A percentile compares a stretch with the other conserved stretches of the same genome.
These are phyloP conservation scores for Prunella fulvescens DNA, from an alignment of 2,113 vertebrate species.

Conservation along the genomic window DNA sequence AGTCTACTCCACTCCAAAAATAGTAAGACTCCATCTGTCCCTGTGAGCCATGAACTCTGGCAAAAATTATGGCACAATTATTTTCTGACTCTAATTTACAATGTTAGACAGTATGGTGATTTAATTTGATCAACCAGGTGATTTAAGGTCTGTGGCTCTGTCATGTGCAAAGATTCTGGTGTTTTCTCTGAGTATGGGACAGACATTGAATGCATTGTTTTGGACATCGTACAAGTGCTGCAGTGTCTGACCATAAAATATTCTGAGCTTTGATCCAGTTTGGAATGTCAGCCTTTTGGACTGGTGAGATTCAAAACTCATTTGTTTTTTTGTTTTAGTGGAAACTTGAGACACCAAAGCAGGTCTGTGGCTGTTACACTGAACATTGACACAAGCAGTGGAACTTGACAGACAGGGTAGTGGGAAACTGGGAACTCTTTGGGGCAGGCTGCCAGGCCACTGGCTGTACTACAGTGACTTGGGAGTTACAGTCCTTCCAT, in stretches of 20 bases:
- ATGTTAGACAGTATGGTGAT: background rate
- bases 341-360: background rate
- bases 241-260: background rate
- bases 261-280: background rate
- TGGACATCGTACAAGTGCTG: background rate
- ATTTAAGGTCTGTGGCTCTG: background rate
- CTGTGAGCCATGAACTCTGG: background rate
- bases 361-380: background rate
- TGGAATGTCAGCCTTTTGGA: background rate
- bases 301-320: background rate
- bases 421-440: background rate
- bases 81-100: background rate
- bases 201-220: background rate
- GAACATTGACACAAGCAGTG: background rate
- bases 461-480: background rate
- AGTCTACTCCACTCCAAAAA: background rate
- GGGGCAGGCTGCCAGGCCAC: background rate
- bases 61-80: background rate
- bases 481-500: background rate
- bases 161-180: background rate
- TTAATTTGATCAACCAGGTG: background rate
- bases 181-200: background rate
- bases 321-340: background rate
- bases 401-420: accelerated
- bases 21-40: background rate